Evolutionary conservation across 2,888 invertebrate species (phyloP).

Genomic region (Sphaeridia pumilis): DNA sequence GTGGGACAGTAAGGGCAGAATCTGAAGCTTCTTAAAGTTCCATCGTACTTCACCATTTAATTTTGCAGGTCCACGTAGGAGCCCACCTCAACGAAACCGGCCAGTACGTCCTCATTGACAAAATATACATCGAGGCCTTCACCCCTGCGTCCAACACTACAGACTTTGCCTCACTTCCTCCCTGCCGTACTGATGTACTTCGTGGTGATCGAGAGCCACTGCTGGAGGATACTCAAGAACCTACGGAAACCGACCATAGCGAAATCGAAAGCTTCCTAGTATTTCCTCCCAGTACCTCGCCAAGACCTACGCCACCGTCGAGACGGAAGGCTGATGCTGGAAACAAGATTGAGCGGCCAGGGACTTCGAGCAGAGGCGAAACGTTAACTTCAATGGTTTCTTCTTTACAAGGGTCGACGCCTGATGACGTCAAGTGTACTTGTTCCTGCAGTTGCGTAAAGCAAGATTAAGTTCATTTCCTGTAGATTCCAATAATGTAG

Average conservation of each 20-base stretch:
- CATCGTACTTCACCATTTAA: background rate
- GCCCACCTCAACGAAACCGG: conserved; percentile 4
- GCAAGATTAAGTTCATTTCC: too few relatives aligned
- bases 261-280: background rate
- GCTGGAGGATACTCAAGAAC: background rate
- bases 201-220: background rate
- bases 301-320: background rate
- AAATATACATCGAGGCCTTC: background rate
- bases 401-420: background rate
- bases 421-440: background rate
- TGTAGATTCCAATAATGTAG: too few relatives aligned
- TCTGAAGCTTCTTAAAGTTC: background rate
- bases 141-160: background rate
- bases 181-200: background rate
- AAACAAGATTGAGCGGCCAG: too few relatives aligned
- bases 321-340: too few relatives aligned
- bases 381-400: too few relatives aligned
- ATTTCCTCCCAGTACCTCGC: background rate
- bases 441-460: conserved; percentile 7
- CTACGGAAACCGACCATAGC: too few relatives aligned
- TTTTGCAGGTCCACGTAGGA: background rate
- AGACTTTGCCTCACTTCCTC: background rate
- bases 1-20: background rate
- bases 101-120: conserved; percentile 2
- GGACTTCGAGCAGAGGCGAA: too few relatives aligned